These are phyloP conservation scores for Drosophila sturtevanti DNA, from an alignment of 1,140 invertebrate genomes.

Conservation along the genomic window DNA sequence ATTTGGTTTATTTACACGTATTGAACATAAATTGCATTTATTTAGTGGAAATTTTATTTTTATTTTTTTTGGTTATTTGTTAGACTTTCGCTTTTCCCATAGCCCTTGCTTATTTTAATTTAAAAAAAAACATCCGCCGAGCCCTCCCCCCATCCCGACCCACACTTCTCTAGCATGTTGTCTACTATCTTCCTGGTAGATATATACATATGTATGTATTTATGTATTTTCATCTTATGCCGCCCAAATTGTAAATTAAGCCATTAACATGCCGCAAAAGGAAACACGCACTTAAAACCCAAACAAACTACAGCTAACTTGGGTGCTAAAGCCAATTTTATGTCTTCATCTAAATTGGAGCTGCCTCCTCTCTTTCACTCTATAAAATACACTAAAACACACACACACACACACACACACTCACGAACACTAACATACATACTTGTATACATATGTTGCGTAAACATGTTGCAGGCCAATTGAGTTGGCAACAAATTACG, in stretches of 20 bases:
- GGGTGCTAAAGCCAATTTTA: constrained; percentile 60
- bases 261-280: constrained; percentile 62
- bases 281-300: constrained; percentile 58
- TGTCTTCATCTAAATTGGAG: constrained; percentile 58
- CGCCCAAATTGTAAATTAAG: constrained; percentile 53
- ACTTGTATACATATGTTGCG: constrained; percentile 40
- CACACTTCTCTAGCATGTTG: too few relatives aligned
- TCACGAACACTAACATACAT: neutral
- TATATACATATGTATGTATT: too few relatives aligned
- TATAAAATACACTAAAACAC: constrained; percentile 9
- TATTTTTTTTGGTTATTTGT: constrained; percentile 1
- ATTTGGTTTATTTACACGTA: constrained; percentile 82
- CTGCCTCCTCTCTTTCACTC: constrained; percentile 1
- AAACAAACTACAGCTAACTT: constrained; percentile 35
- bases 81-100: constrained; percentile 3
- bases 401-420: neutral
- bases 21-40: constrained; percentile 72
- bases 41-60: constrained; percentile 32
- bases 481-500: constrained; percentile 71
- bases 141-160: too few relatives aligned
- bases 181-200: neutral
- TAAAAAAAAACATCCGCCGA: too few relatives aligned
- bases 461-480: constrained; percentile 59
- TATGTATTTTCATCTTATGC: constrained; percentile 17
- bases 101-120: neutral